A percentile compares a stretch with the other conserved stretches of the same genome.
phyloP scores from a whole-genome alignment of 1,140 invertebrate species.

The Hormaphis cornu region DNA sequence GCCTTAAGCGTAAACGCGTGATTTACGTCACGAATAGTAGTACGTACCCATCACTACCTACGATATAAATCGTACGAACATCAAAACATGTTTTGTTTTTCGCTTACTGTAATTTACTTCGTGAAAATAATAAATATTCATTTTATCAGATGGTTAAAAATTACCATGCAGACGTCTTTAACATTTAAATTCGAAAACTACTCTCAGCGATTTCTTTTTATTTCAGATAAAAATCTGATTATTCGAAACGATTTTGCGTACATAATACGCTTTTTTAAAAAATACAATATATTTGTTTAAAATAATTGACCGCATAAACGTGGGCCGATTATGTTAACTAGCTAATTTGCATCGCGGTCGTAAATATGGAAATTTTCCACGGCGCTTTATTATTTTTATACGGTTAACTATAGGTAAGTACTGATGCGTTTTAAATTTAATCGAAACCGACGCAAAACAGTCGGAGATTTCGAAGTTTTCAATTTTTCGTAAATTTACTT shows the following conservation, averaged over 20 bases:
- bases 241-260: not conserved
- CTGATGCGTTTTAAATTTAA: too few relatives aligned
- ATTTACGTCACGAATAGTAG: not conserved
- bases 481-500: too few relatives aligned
- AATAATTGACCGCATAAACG: not conserved
- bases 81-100: conserved; percentile 14
- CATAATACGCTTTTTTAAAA: not conserved
- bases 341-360: not conserved
- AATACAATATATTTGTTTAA: not conserved
- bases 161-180: not conserved
- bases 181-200: conserved; percentile 2
- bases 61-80: conserved; percentile 1
- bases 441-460: too few relatives aligned
- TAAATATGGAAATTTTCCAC: not conserved
- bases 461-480: too few relatives aligned
- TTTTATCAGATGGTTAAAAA: not conserved
- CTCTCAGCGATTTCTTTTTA: not conserved
- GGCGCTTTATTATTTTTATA: not conserved
- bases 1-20: too few relatives aligned
- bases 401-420: not conserved
- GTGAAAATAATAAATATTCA: conserved; percentile 18
- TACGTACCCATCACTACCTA: too few relatives aligned
- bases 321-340: not conserved
- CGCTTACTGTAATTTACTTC: not conserved
- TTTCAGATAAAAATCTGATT: too few relatives aligned